phyloP scores from a whole-genome alignment of 2,113 vertebrate species.

The Aspiorhynchus laticeps region DNA sequence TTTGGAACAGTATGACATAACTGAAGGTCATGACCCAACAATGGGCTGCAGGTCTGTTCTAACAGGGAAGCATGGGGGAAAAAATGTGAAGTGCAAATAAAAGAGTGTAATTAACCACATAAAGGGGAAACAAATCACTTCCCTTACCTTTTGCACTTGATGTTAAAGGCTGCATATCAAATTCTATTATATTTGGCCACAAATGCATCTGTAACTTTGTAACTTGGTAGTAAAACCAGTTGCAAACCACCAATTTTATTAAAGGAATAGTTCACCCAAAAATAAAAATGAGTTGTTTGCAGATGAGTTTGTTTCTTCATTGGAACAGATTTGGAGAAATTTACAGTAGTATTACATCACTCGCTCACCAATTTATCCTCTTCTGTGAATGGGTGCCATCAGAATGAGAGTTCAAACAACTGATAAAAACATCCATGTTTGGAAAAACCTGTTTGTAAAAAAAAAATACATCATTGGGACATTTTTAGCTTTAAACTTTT shows the following conservation, averaged over 20 bases:
- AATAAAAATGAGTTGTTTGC: not conserved
- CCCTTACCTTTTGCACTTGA: not conserved
- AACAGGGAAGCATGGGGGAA: not conserved
- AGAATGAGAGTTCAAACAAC: not conserved
- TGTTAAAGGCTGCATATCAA: not conserved
- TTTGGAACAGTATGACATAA: not conserved
- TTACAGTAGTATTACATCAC: not conserved
- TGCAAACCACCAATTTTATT: not conserved
- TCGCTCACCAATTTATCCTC: not conserved
- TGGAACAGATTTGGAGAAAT: not conserved
- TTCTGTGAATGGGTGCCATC: not conserved
- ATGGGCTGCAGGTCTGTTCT: not conserved
- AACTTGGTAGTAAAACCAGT: not conserved
- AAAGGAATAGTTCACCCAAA: too few species aligned
- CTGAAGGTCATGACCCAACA: not conserved
- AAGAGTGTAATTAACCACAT: not conserved
- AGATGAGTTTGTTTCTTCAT: not conserved
- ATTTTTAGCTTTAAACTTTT: too few species aligned
- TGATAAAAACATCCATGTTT: not conserved
- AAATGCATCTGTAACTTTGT: not conserved
- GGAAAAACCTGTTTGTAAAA: too few species aligned
- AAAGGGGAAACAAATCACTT: not conserved
- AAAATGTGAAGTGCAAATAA: not conserved
- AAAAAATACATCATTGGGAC: too few species aligned
- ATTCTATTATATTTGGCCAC: not conserved